Conservation (phyloP, 2,888 invertebrate genomes). For the Aromia moschata region DNA sequence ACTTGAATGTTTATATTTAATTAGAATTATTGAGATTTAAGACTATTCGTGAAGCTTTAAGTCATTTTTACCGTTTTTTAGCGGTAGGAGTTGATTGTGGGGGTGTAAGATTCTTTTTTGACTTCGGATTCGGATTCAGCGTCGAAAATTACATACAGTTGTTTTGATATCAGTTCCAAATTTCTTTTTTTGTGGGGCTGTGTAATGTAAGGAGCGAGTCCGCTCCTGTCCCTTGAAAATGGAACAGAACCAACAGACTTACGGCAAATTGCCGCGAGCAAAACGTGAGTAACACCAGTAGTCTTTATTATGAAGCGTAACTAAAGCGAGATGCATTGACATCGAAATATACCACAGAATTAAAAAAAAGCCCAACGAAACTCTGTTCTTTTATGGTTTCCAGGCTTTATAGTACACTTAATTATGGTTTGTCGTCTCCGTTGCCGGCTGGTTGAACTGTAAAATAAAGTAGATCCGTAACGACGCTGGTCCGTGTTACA, state of each 20-base stretch:
- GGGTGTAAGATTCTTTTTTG: too few relatives aligned
- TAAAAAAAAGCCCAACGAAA: constrained; percentile 1
- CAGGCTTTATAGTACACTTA: neutral
- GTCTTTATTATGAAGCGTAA: constrained; percentile 18
- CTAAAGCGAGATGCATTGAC: constrained; percentile 24
- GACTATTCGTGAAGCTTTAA: too few relatives aligned
- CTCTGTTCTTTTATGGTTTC: constrained; percentile 4
- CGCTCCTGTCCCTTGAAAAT: neutral
- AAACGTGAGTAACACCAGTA: constrained; percentile 22
- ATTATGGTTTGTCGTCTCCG: constrained; percentile 4
- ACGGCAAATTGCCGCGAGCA: constrained; percentile 5
- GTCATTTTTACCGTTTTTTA: too few relatives aligned
- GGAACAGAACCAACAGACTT: neutral
- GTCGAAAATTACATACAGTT: too few relatives aligned
- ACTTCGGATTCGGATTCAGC: too few relatives aligned
- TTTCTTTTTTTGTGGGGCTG: too few relatives aligned
- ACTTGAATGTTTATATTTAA: too few relatives aligned
- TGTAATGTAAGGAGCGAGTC: too few relatives aligned
- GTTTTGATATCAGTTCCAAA: too few relatives aligned
- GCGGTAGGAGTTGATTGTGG: too few relatives aligned
- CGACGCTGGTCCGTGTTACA: neutral
- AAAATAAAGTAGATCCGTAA: neutral
- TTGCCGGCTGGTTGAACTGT: neutral
- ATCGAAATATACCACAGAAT: constrained; percentile 12
- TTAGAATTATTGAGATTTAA: too few relatives aligned